Evolutionary conservation across 2,888 invertebrate species (phyloP).

Genomic region (Serrognathus titanus): DNA sequence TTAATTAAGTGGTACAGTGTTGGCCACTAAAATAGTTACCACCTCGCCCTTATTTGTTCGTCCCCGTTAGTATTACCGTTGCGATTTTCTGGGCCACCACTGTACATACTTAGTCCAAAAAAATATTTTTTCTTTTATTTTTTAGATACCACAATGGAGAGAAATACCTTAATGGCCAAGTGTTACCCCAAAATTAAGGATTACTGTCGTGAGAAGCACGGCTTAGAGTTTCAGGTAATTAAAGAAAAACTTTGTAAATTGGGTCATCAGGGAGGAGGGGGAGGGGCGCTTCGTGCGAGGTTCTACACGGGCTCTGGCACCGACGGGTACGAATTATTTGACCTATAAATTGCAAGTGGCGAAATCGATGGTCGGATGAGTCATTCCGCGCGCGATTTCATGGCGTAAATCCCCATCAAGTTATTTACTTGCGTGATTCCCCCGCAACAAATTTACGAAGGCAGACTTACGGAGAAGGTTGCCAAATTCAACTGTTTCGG

Average conservation of each 20-base stretch:
- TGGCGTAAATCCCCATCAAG: background rate
- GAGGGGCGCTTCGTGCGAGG: background rate
- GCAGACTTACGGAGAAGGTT: too few relatives aligned
- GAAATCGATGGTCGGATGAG: too few relatives aligned
- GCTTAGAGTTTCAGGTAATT: slow-evolving; percentile 92
- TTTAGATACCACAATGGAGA: slow-evolving; percentile 92
- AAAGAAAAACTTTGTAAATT: slow-evolving; percentile 1
- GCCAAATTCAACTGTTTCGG: too few relatives aligned
- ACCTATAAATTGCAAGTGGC: slow-evolving; percentile 15
- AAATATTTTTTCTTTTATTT: slow-evolving; percentile 13
- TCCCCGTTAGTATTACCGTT: too few relatives aligned
- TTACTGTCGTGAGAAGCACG: slow-evolving; percentile 95
- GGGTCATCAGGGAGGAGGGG: background rate
- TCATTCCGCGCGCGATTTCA: background rate
- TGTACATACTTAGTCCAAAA: background rate
- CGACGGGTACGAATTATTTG: slow-evolving; percentile 25
- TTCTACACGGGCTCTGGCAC: slow-evolving; percentile 20
- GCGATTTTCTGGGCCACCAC: too few relatives aligned
- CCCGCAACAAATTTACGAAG: background rate
- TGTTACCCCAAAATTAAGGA: slow-evolving; percentile 96
- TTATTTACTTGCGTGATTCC: background rate
- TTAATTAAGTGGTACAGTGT: too few relatives aligned
- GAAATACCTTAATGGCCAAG: slow-evolving; percentile 96
- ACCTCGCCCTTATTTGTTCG: too few relatives aligned
- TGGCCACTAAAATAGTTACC: too few relatives aligned